Percentiles rank a stretch among this genome's conserved stretches.
Evolutionary conservation across 2,888 invertebrate species (phyloP).

Genomic region (Bombyx huttoni): DNA sequence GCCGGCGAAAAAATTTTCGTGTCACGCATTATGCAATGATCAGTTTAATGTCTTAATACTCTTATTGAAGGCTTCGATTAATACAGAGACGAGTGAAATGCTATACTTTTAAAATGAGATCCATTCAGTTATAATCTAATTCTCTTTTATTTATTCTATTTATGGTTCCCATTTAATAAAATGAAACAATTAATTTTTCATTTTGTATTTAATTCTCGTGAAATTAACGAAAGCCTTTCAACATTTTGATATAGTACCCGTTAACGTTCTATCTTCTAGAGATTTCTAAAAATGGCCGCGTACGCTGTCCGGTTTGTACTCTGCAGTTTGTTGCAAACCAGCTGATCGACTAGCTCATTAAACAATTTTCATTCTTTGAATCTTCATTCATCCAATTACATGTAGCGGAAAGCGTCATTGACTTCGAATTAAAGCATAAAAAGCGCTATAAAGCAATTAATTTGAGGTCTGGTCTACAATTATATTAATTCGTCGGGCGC

Average conservation of each 20-base stretch:
- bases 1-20: too few species aligned
- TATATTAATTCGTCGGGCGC: conserved; percentile 11
- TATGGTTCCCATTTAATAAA: background rate
- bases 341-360: background rate
- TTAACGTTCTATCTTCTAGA: too few species aligned
- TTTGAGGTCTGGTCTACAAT: conserved; percentile 7
- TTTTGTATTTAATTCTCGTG: too few species aligned
- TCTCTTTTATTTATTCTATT: background rate
- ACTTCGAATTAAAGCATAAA: conserved; percentile 9
- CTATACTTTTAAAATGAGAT: background rate
- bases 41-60: background rate
- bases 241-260: too few species aligned
- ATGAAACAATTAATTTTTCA: background rate
- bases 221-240: too few species aligned
- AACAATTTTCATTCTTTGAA: conserved; percentile 1
- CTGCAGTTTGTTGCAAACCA: background rate
- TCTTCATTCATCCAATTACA: conserved; percentile 8
- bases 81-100: too few species aligned
- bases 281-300: background rate
- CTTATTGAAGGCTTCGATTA: background rate
- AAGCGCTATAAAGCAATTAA: conserved; percentile 13
- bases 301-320: background rate
- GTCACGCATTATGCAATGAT: too few species aligned
- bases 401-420: conserved; percentile 9
- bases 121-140: background rate